Percentiles rank a stretch among this genome's conserved stretches.
Conservation (phyloP, 1,140 invertebrate species). For the Bombus breviceps region DNA sequence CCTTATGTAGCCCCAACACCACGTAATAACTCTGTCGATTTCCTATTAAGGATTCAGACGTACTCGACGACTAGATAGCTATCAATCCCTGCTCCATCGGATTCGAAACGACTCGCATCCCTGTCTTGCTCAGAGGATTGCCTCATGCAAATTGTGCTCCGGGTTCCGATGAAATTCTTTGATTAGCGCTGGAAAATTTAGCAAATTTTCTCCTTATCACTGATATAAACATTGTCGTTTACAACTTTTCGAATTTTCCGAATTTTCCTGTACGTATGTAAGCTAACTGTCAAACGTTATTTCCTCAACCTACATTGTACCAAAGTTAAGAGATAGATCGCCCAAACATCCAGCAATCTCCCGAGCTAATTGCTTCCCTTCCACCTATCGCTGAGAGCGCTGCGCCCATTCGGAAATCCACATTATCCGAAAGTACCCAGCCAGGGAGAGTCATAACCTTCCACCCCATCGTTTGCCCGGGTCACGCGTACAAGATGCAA, state of each 20-base stretch:
- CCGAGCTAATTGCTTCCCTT: constrained; percentile 17
- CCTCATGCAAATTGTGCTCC: constrained; percentile 2
- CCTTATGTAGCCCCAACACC: constrained; percentile 69
- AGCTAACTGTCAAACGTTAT: too few species aligned
- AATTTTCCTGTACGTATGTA: too few species aligned
- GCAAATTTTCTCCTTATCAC: neutral
- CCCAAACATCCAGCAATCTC: neutral
- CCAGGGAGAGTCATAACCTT: neutral
- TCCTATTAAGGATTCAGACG: constrained; percentile 68
- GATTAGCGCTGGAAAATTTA: neutral
- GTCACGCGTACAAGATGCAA: constrained; percentile 19
- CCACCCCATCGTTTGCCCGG: neutral
- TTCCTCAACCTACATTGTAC: neutral
- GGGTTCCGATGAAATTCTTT: neutral
- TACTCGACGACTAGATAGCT: constrained; percentile 48
- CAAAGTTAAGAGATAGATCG: neutral
- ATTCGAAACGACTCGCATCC: neutral
- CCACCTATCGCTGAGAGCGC: neutral
- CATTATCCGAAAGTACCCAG: neutral
- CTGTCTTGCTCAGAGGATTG: neutral
- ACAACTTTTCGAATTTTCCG: too few species aligned
- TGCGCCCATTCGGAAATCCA: constrained; percentile 9
- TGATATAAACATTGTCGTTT: too few species aligned
- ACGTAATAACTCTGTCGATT: constrained; percentile 76
- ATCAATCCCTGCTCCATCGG: constrained; percentile 31